Evolutionary conservation across 2,888 invertebrate species (phyloP), one percentile per base, ranked within the genome.

Genomic region (Entomobrya proxima): DNA sequence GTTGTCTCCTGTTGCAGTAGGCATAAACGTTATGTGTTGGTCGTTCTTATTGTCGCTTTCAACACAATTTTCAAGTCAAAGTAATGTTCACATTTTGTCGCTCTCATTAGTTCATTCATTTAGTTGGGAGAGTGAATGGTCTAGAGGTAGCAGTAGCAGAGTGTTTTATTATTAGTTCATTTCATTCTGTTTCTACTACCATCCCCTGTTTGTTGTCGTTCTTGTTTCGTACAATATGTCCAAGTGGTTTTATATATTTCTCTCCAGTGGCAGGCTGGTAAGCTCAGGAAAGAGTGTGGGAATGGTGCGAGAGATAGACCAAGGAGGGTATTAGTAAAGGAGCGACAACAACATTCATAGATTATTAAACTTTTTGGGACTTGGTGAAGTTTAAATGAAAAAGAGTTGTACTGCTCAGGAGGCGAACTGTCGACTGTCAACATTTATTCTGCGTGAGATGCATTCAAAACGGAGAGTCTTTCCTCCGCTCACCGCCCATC

Each of bases 401-500:
- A 81, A 86, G 85, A 86, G 81, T 86, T 81, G 85, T 86, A 69
- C 76, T 50, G 76, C 76, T 81, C 76, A 76, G 86, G 81, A 86
- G 86, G 81, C 86, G 77, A 76, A 76, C 76, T 77, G 85, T 86
- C 86, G 86, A 86, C 86, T 86, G 86, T 86, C 86, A 86, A 86
- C 86, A 86, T 86, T 86, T 81, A 81, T 86, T 77, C 86, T 81
- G 86, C 86, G 86, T 86, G 86, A 86, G 86, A 58, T 80, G 86
- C 81, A 86, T 86, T 81, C 75, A 77, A 85, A 79, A 79, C 77
- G 40, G 52, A 79, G 55, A 69, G 67, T 40, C 58, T 78, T 84
- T 44, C 75, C 77, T 55, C 47, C 64, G 50, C 72, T 81, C 58
- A 58, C 86, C 81, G 76, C 86, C 86, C 86, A 76, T 81, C 81